Percentiles rank a stretch among this genome's conserved stretches.
phyloP scores from a whole-genome alignment of 2,113 vertebrate genomes.

The Camelus bactrianus region DNA sequence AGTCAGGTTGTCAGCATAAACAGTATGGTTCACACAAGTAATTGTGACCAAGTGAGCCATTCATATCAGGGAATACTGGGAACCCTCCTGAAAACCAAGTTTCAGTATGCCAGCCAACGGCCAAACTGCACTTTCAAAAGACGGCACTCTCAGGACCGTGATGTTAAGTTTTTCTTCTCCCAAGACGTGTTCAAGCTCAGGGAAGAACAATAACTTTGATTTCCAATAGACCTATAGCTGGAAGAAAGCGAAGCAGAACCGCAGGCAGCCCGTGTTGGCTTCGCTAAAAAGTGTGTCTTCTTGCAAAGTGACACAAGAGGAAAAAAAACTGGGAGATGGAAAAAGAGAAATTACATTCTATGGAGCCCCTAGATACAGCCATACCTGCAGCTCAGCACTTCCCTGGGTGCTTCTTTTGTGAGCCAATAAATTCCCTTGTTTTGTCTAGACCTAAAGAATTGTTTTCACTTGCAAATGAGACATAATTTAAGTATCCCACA shows the following conservation, averaged over 20 bases:
- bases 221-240: background rate
- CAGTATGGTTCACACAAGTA: background rate
- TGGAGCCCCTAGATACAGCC: background rate
- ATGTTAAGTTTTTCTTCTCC: background rate
- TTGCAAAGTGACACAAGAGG: background rate
- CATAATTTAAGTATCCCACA: background rate
- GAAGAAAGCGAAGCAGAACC: background rate
- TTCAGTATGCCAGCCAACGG: background rate
- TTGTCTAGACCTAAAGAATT: background rate
- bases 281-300: background rate
- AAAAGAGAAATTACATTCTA: background rate
- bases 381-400: background rate
- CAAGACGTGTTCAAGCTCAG: no score
- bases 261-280: background rate
- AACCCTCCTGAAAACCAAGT: background rate
- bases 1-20: background rate
- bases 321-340: no score
- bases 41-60: background rate
- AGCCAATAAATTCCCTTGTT: background rate
- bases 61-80: background rate
- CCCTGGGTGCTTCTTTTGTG: background rate
- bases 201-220: background rate
- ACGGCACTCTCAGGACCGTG: fast-evolving
- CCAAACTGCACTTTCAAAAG: background rate
- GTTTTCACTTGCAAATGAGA: background rate